These are phyloP conservation scores for Petrocephalus microphthalmus DNA, from an alignment of 2,113 vertebrate genomes.

Conservation along the genomic window DNA sequence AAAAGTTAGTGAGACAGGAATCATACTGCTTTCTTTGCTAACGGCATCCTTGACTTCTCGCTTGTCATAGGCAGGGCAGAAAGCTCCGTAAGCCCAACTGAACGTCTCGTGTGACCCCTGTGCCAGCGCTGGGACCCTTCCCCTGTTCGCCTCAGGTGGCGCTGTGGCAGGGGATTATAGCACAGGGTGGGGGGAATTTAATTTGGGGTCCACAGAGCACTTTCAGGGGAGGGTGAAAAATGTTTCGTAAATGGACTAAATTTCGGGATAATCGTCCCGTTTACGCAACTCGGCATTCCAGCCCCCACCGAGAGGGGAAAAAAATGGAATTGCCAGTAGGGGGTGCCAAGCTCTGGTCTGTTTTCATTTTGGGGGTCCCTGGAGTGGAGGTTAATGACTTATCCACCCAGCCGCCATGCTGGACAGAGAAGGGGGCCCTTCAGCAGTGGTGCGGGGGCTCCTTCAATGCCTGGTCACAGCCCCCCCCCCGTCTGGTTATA, in stretches of 20 bases:
- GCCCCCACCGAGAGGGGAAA: background rate
- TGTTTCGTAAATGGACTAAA: background rate
- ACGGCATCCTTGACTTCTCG: background rate
- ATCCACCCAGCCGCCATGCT: too few species aligned
- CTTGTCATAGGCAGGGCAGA: background rate
- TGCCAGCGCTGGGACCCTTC: background rate
- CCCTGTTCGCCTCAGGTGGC: background rate
- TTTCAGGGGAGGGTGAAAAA: background rate
- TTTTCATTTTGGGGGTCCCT: background rate
- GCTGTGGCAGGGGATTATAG: background rate
- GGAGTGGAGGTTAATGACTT: background rate
- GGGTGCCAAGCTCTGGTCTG: background rate
- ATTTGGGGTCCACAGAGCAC: background rate
- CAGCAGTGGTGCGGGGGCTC: background rate
- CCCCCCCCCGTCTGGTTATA: background rate
- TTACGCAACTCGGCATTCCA: background rate
- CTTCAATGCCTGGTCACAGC: background rate
- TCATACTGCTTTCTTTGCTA: background rate
- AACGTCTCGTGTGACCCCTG: background rate
- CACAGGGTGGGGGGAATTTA: background rate
- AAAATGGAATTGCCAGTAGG: background rate
- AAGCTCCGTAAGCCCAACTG: background rate
- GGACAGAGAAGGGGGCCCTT: background rate
- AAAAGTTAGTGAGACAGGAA: background rate
- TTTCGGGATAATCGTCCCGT: background rate